A percentile compares a stretch with the other conserved stretches of the same genome.
Evolutionary conservation across 64 coral and sea anemone species (phyloP).

Genomic region (Pachyseris speciosa): DNA sequence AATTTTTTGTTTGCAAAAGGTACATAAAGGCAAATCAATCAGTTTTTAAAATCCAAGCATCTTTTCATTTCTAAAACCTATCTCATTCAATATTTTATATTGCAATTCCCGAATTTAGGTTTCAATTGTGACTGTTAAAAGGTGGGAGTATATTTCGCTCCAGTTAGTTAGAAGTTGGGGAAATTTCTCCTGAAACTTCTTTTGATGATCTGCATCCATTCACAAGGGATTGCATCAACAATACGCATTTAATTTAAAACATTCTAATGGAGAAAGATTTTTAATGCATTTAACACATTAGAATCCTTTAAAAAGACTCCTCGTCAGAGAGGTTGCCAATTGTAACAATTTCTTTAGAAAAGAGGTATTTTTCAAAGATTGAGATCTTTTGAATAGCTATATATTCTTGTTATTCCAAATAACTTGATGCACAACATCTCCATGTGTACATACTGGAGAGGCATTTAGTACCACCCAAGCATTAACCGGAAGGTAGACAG

Average conservation of each 20-base stretch:
- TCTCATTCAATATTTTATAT: slow-evolving; percentile 11
- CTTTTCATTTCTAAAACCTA: slow-evolving; percentile 11
- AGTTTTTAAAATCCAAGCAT: neutral
- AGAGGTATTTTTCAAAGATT: neutral
- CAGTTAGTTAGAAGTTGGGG: neutral
- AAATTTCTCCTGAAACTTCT: neutral
- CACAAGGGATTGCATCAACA: too few relatives aligned
- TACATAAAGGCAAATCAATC: too few relatives aligned
- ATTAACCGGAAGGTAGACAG: neutral
- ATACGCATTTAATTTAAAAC: too few relatives aligned
- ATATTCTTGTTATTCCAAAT: slow-evolving; percentile 15
- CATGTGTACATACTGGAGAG: neutral
- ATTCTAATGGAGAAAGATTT: neutral
- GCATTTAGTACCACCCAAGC: neutral
- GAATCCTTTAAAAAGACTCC: neutral
- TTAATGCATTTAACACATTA: neutral
- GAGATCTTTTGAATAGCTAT: neutral
- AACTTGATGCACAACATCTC: neutral
- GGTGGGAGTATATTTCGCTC: neutral
- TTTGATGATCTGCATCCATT: too few relatives aligned
- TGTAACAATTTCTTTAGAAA: slow-evolving; percentile 14
- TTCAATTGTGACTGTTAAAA: slow-evolving; percentile 4
- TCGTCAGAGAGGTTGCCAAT: neutral
- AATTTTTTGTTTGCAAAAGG: too few relatives aligned
- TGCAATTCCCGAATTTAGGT: slow-evolving; percentile 16